Evolutionary conservation across 2,113 vertebrate genomes (phyloP).

Genomic region (Spheniscus mendiculus): DNA sequence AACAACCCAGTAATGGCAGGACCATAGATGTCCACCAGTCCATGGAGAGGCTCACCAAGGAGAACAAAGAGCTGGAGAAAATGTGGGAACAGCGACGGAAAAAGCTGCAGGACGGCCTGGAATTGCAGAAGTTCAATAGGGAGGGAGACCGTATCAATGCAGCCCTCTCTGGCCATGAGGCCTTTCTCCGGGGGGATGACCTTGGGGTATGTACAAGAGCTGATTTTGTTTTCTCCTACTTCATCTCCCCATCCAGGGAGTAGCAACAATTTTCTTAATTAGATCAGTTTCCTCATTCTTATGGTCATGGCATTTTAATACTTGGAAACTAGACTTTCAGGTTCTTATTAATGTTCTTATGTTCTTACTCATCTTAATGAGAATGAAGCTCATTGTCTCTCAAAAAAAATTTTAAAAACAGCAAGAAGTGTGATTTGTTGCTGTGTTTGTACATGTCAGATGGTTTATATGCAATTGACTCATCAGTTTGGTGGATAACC

Average conservation of each 20-base stretch:
- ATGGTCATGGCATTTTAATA: not conserved
- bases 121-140: conserved; percentile 80
- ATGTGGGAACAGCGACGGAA: conserved; percentile 74
- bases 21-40: conserved; percentile 58
- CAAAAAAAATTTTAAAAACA: not conserved
- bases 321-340: not conserved
- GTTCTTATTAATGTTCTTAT: not conserved
- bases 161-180: conserved; percentile 80
- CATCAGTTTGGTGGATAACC: not conserved
- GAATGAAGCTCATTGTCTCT: not conserved
- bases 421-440: not conserved
- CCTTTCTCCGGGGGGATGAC: conserved; percentile 77
- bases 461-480: not conserved
- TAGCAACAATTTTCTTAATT: not conserved
- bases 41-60: conserved; percentile 66
- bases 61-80: conserved; percentile 70
- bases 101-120: conserved; percentile 76
- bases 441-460: not conserved
- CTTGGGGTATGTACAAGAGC: conserved; percentile 78
- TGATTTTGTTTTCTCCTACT: not conserved
- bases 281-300: not conserved
- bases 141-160: conserved; percentile 82
- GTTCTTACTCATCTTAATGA: not conserved
- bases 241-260: not conserved
- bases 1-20: not conserved